Evolutionary conservation across 64 coral and sea anemone genomes (phyloP), one percentile per base, ranked within the genome.

Genomic region (Pocillopora damicornis): DNA sequence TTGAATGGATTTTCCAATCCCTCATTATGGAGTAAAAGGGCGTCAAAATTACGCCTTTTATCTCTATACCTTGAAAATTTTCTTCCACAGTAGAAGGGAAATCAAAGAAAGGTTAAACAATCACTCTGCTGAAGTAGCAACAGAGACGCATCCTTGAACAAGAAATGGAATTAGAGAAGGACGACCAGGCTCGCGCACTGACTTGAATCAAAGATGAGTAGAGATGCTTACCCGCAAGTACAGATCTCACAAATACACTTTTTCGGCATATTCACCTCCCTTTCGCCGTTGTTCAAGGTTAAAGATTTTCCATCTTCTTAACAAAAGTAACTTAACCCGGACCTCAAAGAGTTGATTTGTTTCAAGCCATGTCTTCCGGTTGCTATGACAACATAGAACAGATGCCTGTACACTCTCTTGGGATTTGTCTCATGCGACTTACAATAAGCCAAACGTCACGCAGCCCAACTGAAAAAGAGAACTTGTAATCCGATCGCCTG

Each of bases 201-300:
- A 9, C 35, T 20, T 76, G 15, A 56, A 88, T 88, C 73, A 68
- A 62, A 68, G 25, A 45, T 63, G 1, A 60, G 15, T 68, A 51
- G 88, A 20, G 18, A 72, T 26, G 90, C 97, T 91, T 91, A 99
- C 97, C 97, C 97, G 78, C 97, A 99, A 74, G 71, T 90, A 68
- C 93, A 99, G 22, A 99, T 90, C 86, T 99, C 90, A 51, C 97
- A 99, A 64, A 99, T 99, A 72, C 97, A 99, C 86, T 99, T 99
- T 86, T 95, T 95, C 15, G 85, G 92, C 95, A 94, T 98, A 13
- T 59, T 36, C 1, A 8, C 11, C 10, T 2, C 9, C 30, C 18
- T 59, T 17, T 74, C 12, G 45, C 22, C 74, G 20, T 89, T 37
- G 6, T 30, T 20, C 30, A 74, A 45, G 30, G 13, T 30, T 56